Evolutionary conservation across 2,888 invertebrate species (phyloP), one percentile per base, ranked within the genome.

Genomic region (Perdita meconis): DNA sequence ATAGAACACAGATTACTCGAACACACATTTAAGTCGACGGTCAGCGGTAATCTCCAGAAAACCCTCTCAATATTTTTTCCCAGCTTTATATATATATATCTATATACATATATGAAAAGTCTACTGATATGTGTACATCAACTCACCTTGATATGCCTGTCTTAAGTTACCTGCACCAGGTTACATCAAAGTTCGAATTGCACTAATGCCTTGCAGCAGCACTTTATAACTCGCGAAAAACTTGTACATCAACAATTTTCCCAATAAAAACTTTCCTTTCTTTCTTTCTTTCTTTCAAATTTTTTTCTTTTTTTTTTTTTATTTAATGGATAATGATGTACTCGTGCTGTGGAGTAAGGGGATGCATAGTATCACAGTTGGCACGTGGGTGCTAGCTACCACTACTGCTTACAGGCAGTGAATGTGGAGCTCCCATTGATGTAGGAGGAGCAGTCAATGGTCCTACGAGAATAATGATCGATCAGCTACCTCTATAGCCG

Each of bases 331-430:
- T 91, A 86, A 91, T 89, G 87, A 91, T 88, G 88, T 89, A 91
- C 85, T 90, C 90, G 77, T 89, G 90, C 83, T 90, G 89, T 76
- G 88, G 85, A 89, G 88, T 88, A 87, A 89, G 88, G 87, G 89
- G 89, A 89, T 90, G 90, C 88, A 89, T 85, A 88, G 88, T 92
- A 92, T 91, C 92, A 92, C 91, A 92, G 92, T 92, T 91, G 89
- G 90, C 89, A 90, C 89, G 89, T 91, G 90, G 90, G 89, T 89
- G 92, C 91, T 92, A 92, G 91, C 92, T 92, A 88, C 90, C 90
- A 89, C 91, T 91, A 89, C 88, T 91, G 91, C 89, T 92, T 87
- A 90, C 91, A 84, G 92, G 92, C 89, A 91, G 90, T 89, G 91
- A 89, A 82, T 89, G 90, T 86, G 92, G 89, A 88, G 90, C 90